A percentile compares a stretch with the other conserved stretches of the same genome.
Conservation (phyloP, 1,140 invertebrate species). For the Papilio polyxenes region DNA sequence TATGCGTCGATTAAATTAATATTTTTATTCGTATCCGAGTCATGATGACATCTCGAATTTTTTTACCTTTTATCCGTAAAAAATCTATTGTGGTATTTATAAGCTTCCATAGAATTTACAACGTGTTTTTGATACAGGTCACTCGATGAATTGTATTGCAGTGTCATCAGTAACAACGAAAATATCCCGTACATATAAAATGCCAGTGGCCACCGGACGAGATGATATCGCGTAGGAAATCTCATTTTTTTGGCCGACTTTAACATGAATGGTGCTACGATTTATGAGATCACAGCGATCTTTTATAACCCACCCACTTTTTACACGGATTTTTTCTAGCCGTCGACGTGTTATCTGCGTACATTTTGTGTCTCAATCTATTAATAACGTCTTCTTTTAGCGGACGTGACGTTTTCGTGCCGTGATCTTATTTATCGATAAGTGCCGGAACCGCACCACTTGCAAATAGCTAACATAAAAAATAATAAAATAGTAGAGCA, state of each 20-base stretch:
- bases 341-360: conserved; percentile 63
- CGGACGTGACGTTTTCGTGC: conserved; percentile 61
- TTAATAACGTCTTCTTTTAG: conserved; percentile 78
- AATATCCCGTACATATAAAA: conserved; percentile 52
- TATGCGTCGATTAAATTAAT: conserved; percentile 65
- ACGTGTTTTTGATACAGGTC: conserved; percentile 5
- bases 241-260: conserved; percentile 69
- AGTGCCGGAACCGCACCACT: conserved; percentile 50
- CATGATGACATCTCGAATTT: conserved; percentile 57
- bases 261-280: conserved; percentile 78
- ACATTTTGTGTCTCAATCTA: conserved; percentile 78
- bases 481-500: conserved; percentile 5
- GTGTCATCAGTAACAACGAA: conserved; percentile 52
- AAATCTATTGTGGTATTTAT: conserved; percentile 40
- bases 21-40: conserved; percentile 57
- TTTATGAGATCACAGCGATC: conserved; percentile 77
- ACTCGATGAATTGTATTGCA: conserved; percentile 51
- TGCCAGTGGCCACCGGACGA: conserved; percentile 71
- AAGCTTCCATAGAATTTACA: neutral
- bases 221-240: conserved; percentile 75
- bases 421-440: conserved; percentile 61
- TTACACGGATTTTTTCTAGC: conserved; percentile 56
- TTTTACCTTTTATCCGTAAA: conserved; percentile 42
- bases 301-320: conserved; percentile 70
- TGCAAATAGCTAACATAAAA: conserved; percentile 19